A percentile compares a stretch with the other conserved stretches of the same genome.
Conservation (phyloP, 1,140 invertebrate species). For the Papilio aristodemus region DNA sequence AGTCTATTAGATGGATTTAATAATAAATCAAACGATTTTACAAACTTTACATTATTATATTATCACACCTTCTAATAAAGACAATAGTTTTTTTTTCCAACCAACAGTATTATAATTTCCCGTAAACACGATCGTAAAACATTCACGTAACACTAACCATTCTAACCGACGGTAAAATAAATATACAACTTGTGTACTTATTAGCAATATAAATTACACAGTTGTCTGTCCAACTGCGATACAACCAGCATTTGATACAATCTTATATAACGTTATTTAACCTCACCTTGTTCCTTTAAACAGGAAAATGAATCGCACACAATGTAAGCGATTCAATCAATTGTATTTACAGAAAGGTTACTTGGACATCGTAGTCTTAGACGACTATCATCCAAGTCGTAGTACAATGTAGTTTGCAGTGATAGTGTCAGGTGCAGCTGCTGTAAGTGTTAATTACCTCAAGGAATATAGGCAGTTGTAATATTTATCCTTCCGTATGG, state of each 20-base stretch:
- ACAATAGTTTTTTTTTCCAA: background rate
- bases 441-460: too few relatives aligned
- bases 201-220: slow-evolving; percentile 33
- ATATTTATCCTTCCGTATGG: too few relatives aligned
- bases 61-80: background rate
- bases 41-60: too few relatives aligned
- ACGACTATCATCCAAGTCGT: too few relatives aligned
- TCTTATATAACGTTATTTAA: slow-evolving; percentile 20
- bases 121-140: background rate
- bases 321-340: slow-evolving; percentile 4
- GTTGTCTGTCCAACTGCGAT: slow-evolving; percentile 17
- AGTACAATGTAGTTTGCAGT: too few relatives aligned
- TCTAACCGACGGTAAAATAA: slow-evolving; percentile 12
- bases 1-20: too few relatives aligned
- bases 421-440: too few relatives aligned
- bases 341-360: background rate
- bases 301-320: slow-evolving; percentile 17
- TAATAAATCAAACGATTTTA: too few relatives aligned
- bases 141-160: slow-evolving; percentile 10
- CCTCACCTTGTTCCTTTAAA: slow-evolving; percentile 20
- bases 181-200: slow-evolving; percentile 15
- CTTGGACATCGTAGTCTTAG: too few relatives aligned
- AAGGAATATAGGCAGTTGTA: too few relatives aligned
- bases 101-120: background rate
- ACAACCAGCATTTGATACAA: background rate